phyloP scores from a whole-genome alignment of 1,140 invertebrate genomes.

The Coelopa frigida region DNA sequence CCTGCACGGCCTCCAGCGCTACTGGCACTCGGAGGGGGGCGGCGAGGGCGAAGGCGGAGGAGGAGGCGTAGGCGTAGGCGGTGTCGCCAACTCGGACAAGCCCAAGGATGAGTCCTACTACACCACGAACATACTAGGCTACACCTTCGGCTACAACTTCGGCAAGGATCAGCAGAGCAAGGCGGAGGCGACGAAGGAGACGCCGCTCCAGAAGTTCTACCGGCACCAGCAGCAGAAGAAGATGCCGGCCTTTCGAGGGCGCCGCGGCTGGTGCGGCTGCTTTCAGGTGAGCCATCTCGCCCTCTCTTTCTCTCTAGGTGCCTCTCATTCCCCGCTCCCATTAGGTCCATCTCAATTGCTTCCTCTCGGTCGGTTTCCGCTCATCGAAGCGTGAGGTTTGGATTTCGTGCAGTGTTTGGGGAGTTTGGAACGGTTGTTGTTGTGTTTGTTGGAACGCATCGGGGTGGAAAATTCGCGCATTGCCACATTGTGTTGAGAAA shows the following conservation, averaged over 20 bases:
- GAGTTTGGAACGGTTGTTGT: too few species aligned
- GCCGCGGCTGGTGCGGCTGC: slow-evolving; percentile 56
- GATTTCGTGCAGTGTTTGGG: too few species aligned
- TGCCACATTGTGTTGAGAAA: too few species aligned
- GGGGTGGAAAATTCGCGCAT: too few species aligned
- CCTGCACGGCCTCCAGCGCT: slow-evolving; percentile 36
- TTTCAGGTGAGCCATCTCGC: slow-evolving; percentile 50
- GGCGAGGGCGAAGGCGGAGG: slow-evolving; percentile 12
- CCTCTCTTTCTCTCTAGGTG: background rate
- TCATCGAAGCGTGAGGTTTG: too few species aligned
- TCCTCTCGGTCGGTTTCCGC: too few species aligned
- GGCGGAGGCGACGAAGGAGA: slow-evolving; percentile 20
- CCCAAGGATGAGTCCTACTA: too few species aligned
- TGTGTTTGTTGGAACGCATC: too few species aligned
- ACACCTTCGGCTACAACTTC: slow-evolving; percentile 39
- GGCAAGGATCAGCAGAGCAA: slow-evolving; percentile 10
- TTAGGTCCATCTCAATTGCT: too few species aligned
- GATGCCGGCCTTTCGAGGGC: slow-evolving; percentile 52
- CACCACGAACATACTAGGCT: slow-evolving; percentile 40
- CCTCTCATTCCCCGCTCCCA: too few species aligned
- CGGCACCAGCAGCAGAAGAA: slow-evolving; percentile 41
- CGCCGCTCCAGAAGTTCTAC: slow-evolving; percentile 42
- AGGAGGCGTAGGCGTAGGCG: slow-evolving; percentile 23
- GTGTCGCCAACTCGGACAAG: slow-evolving; percentile 12
- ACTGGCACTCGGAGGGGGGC: slow-evolving; percentile 22